A percentile compares a stretch with the other conserved stretches of the same genome.
Evolutionary conservation across 2,888 invertebrate genomes (phyloP).

Genomic region (Polymixis lichenea): DNA sequence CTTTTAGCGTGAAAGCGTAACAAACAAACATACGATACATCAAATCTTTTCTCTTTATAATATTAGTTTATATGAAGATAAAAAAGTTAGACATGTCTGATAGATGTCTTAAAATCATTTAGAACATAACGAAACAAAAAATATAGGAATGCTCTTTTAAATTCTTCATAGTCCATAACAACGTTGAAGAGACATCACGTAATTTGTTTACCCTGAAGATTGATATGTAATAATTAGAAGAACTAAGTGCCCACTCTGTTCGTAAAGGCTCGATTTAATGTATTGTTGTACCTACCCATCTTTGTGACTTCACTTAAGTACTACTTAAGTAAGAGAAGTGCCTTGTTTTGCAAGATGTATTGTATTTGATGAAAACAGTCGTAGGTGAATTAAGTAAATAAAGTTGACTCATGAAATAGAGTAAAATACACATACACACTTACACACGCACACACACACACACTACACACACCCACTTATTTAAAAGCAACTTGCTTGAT

Average conservation of each 20-base stretch:
- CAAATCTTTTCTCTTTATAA: too few species aligned
- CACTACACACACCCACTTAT: too few species aligned
- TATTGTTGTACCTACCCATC: constrained; percentile 36
- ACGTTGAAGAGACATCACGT: constrained; percentile 26
- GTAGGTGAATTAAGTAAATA: background rate
- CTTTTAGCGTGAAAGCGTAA: too few species aligned
- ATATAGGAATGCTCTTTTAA: background rate
- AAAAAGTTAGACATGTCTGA: background rate
- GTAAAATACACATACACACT: background rate
- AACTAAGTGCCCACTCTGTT: constrained; percentile 68
- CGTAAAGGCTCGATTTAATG: constrained; percentile 48
- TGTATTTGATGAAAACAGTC: background rate
- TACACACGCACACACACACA: too few species aligned
- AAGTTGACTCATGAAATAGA: background rate
- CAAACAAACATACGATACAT: too few species aligned
- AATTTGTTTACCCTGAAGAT: constrained; percentile 68
- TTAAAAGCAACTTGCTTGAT: too few species aligned
- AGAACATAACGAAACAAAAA: too few species aligned
- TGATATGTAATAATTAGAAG: constrained; percentile 71
- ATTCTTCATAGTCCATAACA: background rate
- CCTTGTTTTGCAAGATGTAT: background rate
- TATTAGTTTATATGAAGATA: too few species aligned
- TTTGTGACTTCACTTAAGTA: constrained; percentile 50
- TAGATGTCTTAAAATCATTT: background rate
- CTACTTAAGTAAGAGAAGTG: constrained; percentile 18